Evolutionary conservation across 2,888 invertebrate genomes (phyloP), one percentile per base, ranked within the genome.

Genomic region (Atethmia centrago): DNA sequence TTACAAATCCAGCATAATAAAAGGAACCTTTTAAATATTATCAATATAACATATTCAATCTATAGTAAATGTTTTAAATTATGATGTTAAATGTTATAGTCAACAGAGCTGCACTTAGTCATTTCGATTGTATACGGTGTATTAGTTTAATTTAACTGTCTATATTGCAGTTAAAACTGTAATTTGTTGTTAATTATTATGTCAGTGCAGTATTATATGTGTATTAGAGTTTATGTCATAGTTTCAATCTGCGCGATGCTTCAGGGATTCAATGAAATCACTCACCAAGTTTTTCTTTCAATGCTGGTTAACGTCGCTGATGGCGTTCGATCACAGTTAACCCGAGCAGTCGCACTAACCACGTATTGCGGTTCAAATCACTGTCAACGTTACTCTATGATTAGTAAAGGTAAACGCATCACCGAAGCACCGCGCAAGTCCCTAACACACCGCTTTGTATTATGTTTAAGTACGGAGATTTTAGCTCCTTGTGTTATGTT

Each of bases 21-120:
- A 80, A 49, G 25, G 21, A 64, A 25, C 31, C 69, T 74, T 80
- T 73, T 56, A 63, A 79, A 56, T 75, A 69, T 51, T 81, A 71
- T 70, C 72, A 25, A 67, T 56, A 67, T 77, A 64, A 62, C 68
- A 81, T 77, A 77, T 63, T 81, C 71, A 71, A 64, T 71, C 68
- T 65, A 74, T 80, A 76, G 74, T 79, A 67, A 79, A 81, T 81
- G 84, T 85, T 81, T 84, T 71, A 73, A 16, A 80, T 53, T 70
- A 71, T 71, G 40, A 77, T 84, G 71, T 77, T 84, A 64, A 75
- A 59, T 86, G 85, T 84, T 86, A 72, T 77, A 83, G 53, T 71
- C 31, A 62, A 55, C 64, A 63, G 75, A 83, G 80, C 80, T 77
- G 59, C 68, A 51, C 58, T 62, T 76, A 76, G 63, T 61, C 42